These are phyloP conservation scores for Hetaerina titia DNA, from an alignment of 2,888 invertebrate genomes.

Conservation along the genomic window DNA sequence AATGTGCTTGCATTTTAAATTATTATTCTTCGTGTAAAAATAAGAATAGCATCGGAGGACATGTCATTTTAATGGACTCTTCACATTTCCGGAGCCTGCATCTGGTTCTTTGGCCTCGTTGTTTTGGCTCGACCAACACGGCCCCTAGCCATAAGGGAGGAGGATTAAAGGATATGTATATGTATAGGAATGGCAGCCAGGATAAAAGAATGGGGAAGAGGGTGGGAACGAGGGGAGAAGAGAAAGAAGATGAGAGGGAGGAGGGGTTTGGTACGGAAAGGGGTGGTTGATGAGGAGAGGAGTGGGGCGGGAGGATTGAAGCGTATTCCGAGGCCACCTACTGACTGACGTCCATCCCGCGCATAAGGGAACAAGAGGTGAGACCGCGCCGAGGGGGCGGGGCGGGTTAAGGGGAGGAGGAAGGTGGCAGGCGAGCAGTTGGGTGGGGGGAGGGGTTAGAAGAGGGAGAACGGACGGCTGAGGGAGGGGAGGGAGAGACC, in stretches of 20 bases:
- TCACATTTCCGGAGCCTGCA: neutral
- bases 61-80: neutral
- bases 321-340: constrained; percentile 18
- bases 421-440: neutral
- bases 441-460: neutral
- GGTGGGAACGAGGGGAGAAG: neutral
- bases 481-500: neutral
- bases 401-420: neutral
- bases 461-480: neutral
- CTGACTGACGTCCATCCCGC: constrained; percentile 47
- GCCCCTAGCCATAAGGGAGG: neutral
- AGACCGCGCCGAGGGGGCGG: neutral
- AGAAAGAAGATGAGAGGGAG: neutral
- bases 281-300: neutral
- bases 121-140: constrained; percentile 7
- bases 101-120: neutral
- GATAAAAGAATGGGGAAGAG: neutral
- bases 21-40: neutral
- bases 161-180: neutral
- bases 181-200: neutral
- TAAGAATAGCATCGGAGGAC: neutral
- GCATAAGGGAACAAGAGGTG: neutral
- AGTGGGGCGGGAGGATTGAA: neutral
- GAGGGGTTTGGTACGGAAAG: neutral
- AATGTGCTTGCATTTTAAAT: neutral